A percentile compares a stretch with the other conserved stretches of the same genome.
phyloP scores from a whole-genome alignment of 2,113 vertebrate species.

The Pelodiscus sinensis region DNA sequence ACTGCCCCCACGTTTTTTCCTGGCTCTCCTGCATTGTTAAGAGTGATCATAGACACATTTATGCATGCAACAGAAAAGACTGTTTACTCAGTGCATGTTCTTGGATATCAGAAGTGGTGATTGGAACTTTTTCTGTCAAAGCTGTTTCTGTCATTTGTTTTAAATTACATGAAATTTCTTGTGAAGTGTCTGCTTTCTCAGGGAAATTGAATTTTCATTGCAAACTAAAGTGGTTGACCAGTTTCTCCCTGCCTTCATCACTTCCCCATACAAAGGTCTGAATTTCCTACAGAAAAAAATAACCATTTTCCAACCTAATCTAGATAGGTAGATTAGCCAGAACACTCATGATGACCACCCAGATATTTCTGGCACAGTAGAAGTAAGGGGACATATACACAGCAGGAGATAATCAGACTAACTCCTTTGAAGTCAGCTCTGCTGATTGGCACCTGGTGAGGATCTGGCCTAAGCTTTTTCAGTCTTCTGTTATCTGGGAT shows the following conservation, averaged over 20 bases:
- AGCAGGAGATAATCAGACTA: background rate
- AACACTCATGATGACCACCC: background rate
- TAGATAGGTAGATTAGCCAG: background rate
- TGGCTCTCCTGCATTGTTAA: background rate
- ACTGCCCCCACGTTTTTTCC: background rate
- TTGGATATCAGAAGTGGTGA: background rate
- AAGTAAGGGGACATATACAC: background rate
- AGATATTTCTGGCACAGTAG: background rate
- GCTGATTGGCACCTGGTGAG: background rate
- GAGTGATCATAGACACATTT: background rate
- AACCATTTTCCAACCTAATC: background rate
- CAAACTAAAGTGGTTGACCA: background rate
- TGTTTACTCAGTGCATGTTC: background rate
- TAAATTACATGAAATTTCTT: background rate
- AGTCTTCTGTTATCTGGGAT: background rate
- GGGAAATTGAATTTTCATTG: background rate
- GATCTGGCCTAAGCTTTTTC: accelerated
- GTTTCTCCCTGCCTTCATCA: background rate
- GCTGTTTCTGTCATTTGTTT: background rate
- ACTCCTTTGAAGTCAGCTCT: background rate
- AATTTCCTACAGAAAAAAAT: background rate
- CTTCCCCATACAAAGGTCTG: background rate
- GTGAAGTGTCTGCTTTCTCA: background rate
- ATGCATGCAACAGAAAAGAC: background rate
- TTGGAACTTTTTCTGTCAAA: background rate